Evolutionary conservation across 2,797 vertebrate genomes (phyloP), one percentile per base, ranked within the genome.

Genomic region (Otolemur crassicaudatus): DNA sequence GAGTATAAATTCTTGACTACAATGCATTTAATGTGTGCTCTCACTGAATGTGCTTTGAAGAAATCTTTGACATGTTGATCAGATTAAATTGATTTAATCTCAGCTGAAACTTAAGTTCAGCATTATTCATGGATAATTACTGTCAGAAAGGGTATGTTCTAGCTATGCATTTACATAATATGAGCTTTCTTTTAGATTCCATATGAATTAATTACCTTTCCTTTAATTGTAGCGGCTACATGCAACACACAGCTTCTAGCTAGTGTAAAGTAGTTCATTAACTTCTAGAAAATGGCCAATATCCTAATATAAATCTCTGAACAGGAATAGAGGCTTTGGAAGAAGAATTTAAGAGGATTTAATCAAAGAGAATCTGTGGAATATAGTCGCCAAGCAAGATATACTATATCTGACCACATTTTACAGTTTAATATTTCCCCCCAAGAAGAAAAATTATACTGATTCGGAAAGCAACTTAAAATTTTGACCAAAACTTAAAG

Each of bases 81-180:
- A 96, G 76, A 95, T 94, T 81, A 90, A 87, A 49, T 94, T 87
- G 86, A 49, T 94, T 97, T 97, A 40, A 49, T 87, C 82, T 98
- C 56, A 94, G 31, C 1, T 69, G 86, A 87, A 90, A 81, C 5
- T 95, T 20, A 91, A 81, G 2, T 95, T 97, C 81, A 87, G 13
- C 29, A 87, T 97, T 96, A 97, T 43, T 96, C 73, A 95, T 96
- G 67, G n/a, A 82, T 94, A 97, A 98, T 96, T 97, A 92, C 72
- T 93, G 17, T 93, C 61, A 96, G 25, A 93, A 95, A 96, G 60
- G n/a, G 85, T 56, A 73, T 93, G 69, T 25, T 88, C 31, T 97
- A 43, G 5, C 11, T 94, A 86, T 96, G 97, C 3, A 81, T 97
- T 97, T 98, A 92, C 0, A 76, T 91, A 87, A 90, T 81, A 49